Base-by-base conservation (phyloP, 2,113 vertebrate genomes). In the Serinus canaria region DNA sequence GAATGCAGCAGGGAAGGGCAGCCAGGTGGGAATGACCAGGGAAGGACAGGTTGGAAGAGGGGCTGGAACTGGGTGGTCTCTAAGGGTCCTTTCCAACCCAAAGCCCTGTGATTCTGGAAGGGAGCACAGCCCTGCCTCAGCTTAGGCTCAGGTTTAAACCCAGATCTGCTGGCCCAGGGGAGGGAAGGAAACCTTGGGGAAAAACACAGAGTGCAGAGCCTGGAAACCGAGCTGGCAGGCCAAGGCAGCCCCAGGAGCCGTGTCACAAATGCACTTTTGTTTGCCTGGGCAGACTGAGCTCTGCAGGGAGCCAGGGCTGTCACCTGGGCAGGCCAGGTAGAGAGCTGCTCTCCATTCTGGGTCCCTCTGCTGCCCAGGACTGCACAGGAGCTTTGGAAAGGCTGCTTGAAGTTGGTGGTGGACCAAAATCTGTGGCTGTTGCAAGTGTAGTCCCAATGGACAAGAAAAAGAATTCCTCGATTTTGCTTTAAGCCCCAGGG, bases 261-360 rank as follows among this genome's bases (percentile, higher is more conserved):
- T 33, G 62, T 35, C 73, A 35, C 55, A 67, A 90, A 63, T 52
- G 92, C 92, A 93, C 95, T 95, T 95, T 70, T 56, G 35, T 77
- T 89, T 73, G 37, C 63, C 87, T 46, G 82, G 59, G 76, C 46
- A 68, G 63, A 13, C 43, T 24, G 67, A 56, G 25, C 91, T 82
- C 35, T 74, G 3, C 39, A 44, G 13, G 41, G 1, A 47, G 64
- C 23, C 1, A 9, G 16, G 83, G 70, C 60, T 87, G 64, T 30
- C 77, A 19, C 66, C 66, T 60, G 52, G 60, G 52, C 82, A 3
- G 46, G 50, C 73, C 85, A 63, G 89, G 76, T 12, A 11, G 47
- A 30, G 28, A 50, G 8, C 8, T 70, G 46, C 77, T 89, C 79
- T 64, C 62, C 67, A 2, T 63, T 20, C 35, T 90, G 73, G 55